A percentile compares a stretch with the other conserved stretches of the same genome.
phyloP scores from a whole-genome alignment of 2,888 invertebrate genomes.

The Mesorhabditis spiculigera region DNA sequence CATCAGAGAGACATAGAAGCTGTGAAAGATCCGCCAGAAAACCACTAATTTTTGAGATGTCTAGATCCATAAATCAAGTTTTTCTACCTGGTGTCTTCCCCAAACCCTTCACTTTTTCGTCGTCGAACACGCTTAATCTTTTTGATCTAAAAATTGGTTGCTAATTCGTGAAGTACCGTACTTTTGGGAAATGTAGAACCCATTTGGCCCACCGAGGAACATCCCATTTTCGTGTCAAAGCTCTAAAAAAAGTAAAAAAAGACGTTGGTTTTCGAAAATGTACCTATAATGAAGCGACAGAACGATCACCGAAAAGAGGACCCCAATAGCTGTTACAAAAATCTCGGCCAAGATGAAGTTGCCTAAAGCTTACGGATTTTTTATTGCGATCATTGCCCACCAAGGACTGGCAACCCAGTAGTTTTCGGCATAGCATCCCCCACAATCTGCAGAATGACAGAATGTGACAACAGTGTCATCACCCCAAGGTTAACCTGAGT shows the following conservation, averaged over 20 bases:
- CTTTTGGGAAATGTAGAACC: constrained; percentile 6
- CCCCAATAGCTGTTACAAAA: constrained; percentile 39
- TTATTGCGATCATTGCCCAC: constrained; percentile 10
- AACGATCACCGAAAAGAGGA: constrained; percentile 29
- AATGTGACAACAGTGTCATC: constrained; percentile 36
- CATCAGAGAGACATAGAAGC: constrained; percentile 20
- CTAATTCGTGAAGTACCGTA: neutral
- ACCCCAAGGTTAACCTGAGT: constrained; percentile 36
- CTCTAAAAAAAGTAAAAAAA: neutral
- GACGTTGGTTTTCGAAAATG: no score
- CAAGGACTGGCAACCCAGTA: constrained; percentile 31
- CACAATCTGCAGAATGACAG: constrained; percentile 43
- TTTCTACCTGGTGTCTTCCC: neutral
- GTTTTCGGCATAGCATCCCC: constrained; percentile 43
- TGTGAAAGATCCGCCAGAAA: constrained; percentile 10
- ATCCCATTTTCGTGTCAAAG: constrained; percentile 28
- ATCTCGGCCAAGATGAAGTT: constrained; percentile 47
- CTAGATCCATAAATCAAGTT: neutral
- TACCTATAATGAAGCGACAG: constrained; percentile 28
- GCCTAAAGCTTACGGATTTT: constrained; percentile 16
- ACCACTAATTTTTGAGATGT: neutral
- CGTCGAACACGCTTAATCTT: neutral
- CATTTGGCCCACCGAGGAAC: neutral
- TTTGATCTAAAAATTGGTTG: neutral
- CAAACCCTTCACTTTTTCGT: neutral